Percentiles rank a stretch among this genome's conserved stretches.
Evolutionary conservation across 2,113 vertebrate species (phyloP).

Genomic region (Hipposideros armiger): DNA sequence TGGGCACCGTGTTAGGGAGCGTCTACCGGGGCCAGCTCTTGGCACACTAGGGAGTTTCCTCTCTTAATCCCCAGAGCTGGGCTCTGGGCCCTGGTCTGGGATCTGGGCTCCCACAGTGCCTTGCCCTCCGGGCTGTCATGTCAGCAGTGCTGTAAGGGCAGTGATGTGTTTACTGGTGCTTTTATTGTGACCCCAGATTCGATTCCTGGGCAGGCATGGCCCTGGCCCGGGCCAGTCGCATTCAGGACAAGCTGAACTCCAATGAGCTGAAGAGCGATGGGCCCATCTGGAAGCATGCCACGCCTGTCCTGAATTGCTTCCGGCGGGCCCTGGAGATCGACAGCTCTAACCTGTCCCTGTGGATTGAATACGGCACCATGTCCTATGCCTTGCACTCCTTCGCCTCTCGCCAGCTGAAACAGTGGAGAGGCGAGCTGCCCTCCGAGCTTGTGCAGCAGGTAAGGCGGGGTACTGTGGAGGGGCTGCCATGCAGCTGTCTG

Average conservation of each 20-base stretch:
- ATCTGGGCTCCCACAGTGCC: not conserved
- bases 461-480: slow-evolving; percentile 38
- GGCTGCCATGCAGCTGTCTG: not conserved
- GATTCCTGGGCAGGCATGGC: slow-evolving; percentile 99
- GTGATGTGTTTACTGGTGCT: not conserved
- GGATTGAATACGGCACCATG: slow-evolving; percentile 99
- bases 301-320: slow-evolving; percentile 96
- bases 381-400: slow-evolving; percentile 94
- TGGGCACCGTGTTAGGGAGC: too few relatives aligned
- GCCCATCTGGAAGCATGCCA: slow-evolving; percentile 97
- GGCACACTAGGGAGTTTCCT: too few relatives aligned
- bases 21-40: too few relatives aligned
- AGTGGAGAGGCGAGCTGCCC: slow-evolving; percentile 93
- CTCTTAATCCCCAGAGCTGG: too few relatives aligned
- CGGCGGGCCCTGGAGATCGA: slow-evolving; percentile 96
- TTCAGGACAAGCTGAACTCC: slow-evolving; percentile 98
- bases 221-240: slow-evolving; percentile 96
- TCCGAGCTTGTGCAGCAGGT: slow-evolving; percentile 95
- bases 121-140: not conserved
- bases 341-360: slow-evolving; percentile 95
- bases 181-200: slow-evolving; percentile 88
- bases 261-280: slow-evolving; percentile 98
- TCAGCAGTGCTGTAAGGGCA: not conserved
- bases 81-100: not conserved
- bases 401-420: slow-evolving; percentile 97